Conservation (phyloP, 2,888 invertebrate genomes). For the Pocota personata region DNA sequence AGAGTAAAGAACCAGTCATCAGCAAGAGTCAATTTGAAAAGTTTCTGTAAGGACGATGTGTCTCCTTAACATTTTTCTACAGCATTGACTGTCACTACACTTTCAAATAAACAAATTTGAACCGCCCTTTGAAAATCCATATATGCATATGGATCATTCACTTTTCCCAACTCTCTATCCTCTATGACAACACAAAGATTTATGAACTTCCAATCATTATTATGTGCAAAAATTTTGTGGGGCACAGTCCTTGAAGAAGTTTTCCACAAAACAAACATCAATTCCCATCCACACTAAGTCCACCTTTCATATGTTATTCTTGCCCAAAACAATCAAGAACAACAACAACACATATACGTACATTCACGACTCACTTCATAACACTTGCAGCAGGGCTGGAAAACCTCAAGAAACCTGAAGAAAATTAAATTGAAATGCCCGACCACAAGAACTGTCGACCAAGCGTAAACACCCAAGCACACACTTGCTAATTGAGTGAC, state of each 20-base stretch:
- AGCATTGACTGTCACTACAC: too few species aligned
- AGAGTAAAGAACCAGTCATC: too few species aligned
- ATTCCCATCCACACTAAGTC: neutral
- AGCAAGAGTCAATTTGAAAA: too few species aligned
- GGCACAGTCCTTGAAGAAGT: constrained; percentile 15
- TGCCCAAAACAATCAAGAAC: constrained; percentile 28
- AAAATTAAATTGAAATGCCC: constrained; percentile 73
- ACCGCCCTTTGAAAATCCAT: too few species aligned
- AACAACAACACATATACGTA: neutral
- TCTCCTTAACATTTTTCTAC: too few species aligned
- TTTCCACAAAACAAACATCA: constrained; percentile 11
- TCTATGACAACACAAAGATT: neutral
- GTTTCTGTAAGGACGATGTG: too few species aligned
- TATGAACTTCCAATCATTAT: constrained; percentile 36
- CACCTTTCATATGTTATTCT: neutral
- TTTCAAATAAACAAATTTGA: too few species aligned
- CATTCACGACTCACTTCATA: neutral
- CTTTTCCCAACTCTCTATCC: neutral
- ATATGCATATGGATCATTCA: neutral
- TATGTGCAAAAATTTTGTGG: constrained; percentile 1
- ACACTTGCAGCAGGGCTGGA: neutral
- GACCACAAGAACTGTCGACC: constrained; percentile 70
- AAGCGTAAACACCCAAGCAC: constrained; percentile 72
- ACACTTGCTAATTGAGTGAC: constrained; percentile 74
- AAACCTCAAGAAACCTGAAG: constrained; percentile 71